Percentiles rank a stretch among this genome's conserved stretches.
Conservation (phyloP, 2,113 vertebrate genomes). For the Speoplatyrhinus poulsoni region DNA sequence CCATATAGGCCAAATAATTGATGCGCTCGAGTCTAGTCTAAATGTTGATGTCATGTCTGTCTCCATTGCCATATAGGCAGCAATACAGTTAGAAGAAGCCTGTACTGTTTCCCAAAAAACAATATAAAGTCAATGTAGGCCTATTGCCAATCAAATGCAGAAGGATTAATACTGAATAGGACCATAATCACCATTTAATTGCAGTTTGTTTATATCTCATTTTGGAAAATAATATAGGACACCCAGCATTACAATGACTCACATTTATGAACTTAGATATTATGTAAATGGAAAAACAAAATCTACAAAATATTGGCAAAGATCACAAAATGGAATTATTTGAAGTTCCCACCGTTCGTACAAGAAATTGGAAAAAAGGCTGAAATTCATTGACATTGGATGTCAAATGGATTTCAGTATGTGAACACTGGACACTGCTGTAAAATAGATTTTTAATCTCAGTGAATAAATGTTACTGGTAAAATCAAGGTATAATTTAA, state of each 20-base stretch:
- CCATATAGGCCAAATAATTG: neutral
- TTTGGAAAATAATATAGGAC: constrained; percentile 8
- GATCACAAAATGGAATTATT: neutral
- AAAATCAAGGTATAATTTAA: too few relatives aligned
- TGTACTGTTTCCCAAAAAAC: constrained; percentile 43
- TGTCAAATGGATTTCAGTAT: too few relatives aligned
- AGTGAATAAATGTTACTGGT: too few relatives aligned
- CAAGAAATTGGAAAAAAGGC: too few relatives aligned
- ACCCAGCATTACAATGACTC: neutral
- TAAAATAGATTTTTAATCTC: too few relatives aligned
- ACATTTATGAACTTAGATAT: constrained; percentile 8
- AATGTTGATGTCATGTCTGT: neutral
- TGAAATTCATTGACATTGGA: too few relatives aligned
- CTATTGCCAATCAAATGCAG: constrained; percentile 4
- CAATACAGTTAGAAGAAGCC: constrained; percentile 13
- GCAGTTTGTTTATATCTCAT: constrained; percentile 7
- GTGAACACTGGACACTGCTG: too few relatives aligned
- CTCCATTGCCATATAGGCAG: neutral
- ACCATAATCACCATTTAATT: constrained; percentile 21
- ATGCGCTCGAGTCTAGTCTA: neutral
- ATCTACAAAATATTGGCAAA: too few relatives aligned
- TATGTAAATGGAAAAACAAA: neutral
- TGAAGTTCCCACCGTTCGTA: too few relatives aligned
- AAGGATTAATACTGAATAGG: constrained; percentile 14
- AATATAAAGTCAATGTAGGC: neutral